A percentile compares a stretch with the other conserved stretches of the same genome.
phyloP scores from a whole-genome alignment of 2,888 invertebrate species.

The Brachypterus glaber region DNA sequence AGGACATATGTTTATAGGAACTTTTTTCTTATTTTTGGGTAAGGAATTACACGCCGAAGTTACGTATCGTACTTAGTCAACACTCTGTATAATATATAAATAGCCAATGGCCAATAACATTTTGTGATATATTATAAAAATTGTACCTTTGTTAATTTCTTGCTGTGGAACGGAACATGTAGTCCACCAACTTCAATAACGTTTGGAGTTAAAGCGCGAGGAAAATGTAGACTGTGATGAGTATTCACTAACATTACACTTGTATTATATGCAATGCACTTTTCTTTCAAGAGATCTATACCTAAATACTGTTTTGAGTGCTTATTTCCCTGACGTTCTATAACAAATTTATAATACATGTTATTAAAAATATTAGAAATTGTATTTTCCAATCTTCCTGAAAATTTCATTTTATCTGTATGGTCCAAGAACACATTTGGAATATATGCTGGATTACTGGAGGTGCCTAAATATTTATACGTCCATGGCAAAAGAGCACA shows the following conservation, averaged over 20 bases:
- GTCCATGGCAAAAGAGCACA: slow-evolving; percentile 42
- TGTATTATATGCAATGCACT: slow-evolving; percentile 38
- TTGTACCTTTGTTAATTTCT: slow-evolving; percentile 27
- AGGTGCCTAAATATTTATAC: slow-evolving; percentile 40
- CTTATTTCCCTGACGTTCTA: slow-evolving; percentile 23
- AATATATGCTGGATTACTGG: slow-evolving; percentile 41
- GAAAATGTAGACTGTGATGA: slow-evolving; percentile 39
- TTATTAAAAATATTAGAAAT: slow-evolving; percentile 20
- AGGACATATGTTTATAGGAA: no score
- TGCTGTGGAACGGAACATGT: slow-evolving; percentile 23
- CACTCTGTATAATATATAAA: no score
- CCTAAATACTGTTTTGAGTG: slow-evolving; percentile 29
- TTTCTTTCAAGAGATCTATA: slow-evolving; percentile 29
- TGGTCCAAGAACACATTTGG: slow-evolving; percentile 38
- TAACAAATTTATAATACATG: no score
- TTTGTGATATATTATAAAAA: no score
- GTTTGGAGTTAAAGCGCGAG: slow-evolving; percentile 40
- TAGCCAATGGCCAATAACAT: no score
- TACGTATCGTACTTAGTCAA: no score
- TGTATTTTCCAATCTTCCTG: slow-evolving; percentile 28
- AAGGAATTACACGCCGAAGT: no score
- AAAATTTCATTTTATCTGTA: slow-evolving; percentile 27
- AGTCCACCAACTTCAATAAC: slow-evolving; percentile 42
- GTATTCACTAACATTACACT: slow-evolving; percentile 42
- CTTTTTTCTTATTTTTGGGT: no score